Evolutionary conservation across 2,888 invertebrate genomes (phyloP).

Genomic region (Philereme transversata): DNA sequence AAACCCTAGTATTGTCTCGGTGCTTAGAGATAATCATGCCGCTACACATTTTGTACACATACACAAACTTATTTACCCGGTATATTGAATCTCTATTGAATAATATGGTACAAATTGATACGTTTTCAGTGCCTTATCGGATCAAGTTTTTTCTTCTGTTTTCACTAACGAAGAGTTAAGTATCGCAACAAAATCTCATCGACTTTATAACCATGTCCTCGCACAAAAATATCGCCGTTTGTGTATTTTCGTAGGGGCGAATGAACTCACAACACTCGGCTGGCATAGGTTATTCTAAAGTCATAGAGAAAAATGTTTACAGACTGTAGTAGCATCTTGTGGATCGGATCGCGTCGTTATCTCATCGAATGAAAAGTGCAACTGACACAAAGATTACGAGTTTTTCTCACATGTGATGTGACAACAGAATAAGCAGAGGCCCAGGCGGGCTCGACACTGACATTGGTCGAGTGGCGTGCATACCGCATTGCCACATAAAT

Average conservation of each 20-base stretch:
- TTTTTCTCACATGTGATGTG: slow-evolving; percentile 14
- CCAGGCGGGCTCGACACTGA: slow-evolving; percentile 56
- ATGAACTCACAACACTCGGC: slow-evolving; percentile 38
- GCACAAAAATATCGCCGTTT: slow-evolving; percentile 38
- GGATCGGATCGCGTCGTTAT: slow-evolving; percentile 32
- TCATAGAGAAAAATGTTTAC: slow-evolving; percentile 40
- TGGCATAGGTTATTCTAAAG: slow-evolving; percentile 41
- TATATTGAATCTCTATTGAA: too few species aligned
- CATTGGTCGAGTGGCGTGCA: slow-evolving; percentile 53
- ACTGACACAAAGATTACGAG: slow-evolving; percentile 40
- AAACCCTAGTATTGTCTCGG: too few species aligned
- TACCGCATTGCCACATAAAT: slow-evolving; percentile 57
- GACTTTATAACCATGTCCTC: slow-evolving; percentile 35
- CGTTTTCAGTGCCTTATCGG: too few species aligned
- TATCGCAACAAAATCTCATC: slow-evolving; percentile 20
- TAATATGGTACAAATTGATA: too few species aligned
- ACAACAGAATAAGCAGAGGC: slow-evolving; percentile 30
- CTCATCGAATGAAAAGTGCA: slow-evolving; percentile 44
- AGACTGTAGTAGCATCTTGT: slow-evolving; percentile 22
- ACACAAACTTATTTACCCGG: too few species aligned
- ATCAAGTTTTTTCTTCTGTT: slow-evolving; percentile 5
- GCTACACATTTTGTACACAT: too few species aligned
- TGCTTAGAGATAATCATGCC: too few species aligned
- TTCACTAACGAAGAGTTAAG: slow-evolving; percentile 1
- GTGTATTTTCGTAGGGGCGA: slow-evolving; percentile 40